Evolutionary conservation across 2,888 invertebrate species (phyloP).

Genomic region (Anodontia alba): DNA sequence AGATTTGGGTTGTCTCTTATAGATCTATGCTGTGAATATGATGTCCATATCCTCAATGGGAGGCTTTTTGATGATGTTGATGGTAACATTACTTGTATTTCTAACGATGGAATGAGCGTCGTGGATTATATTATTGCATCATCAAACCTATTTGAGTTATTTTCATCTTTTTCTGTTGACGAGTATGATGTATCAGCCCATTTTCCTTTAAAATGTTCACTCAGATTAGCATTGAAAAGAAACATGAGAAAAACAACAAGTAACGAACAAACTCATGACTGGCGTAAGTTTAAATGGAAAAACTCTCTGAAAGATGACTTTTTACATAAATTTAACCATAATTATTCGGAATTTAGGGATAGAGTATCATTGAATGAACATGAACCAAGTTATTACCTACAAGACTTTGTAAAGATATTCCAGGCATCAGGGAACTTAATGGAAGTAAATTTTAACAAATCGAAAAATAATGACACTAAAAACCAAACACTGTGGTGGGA

Average conservation of each 20-base stretch:
- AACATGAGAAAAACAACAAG: too few species aligned
- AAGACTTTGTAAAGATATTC: not conserved
- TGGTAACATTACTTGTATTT: constrained; percentile 31
- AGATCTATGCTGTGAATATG: not conserved
- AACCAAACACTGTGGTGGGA: not conserved
- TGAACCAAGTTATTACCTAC: not conserved
- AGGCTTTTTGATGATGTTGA: constrained; percentile 20
- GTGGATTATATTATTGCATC: constrained; percentile 20
- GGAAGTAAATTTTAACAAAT: not conserved
- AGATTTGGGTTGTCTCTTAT: constrained; percentile 34
- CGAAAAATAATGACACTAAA: not conserved
- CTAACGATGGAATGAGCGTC: constrained; percentile 30
- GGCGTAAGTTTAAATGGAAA: constrained; percentile 3
- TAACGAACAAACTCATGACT: not conserved
- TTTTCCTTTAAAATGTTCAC: constrained; percentile 22
- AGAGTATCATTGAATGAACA: not conserved
- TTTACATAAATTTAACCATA: not conserved
- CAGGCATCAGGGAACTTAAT: not conserved
- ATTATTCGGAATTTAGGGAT: not conserved
- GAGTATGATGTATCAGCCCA: constrained; percentile 23
- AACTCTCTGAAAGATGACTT: not conserved
- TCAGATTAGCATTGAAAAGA: too few species aligned
- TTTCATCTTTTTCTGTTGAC: constrained; percentile 24
- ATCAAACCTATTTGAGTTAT: not conserved
- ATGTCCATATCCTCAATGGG: constrained; percentile 35